A percentile compares a stretch with the other conserved stretches of the same genome.
Conservation (phyloP, 2,888 invertebrate species). For the Rhingia campestris region DNA sequence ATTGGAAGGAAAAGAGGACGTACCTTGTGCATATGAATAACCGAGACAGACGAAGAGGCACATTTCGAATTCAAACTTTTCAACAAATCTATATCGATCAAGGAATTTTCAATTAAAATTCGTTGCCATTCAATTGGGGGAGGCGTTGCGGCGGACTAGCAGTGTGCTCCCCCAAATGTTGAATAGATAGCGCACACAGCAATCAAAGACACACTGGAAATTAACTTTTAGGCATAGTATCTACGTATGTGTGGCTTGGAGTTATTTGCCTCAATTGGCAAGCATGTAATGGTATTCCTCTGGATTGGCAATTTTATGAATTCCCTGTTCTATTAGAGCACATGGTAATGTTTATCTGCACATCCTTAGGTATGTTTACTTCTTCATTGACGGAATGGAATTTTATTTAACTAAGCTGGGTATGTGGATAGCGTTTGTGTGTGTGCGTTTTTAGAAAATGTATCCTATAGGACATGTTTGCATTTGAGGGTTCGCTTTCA, state of each 20-base stretch:
- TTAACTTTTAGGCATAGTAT: slow-evolving; percentile 7
- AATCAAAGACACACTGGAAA: slow-evolving; percentile 31
- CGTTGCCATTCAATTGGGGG: not conserved
- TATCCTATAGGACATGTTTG: no score
- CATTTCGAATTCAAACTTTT: slow-evolving; percentile 39
- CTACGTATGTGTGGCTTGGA: not conserved
- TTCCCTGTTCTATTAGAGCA: slow-evolving; percentile 11
- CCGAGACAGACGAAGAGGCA: not conserved
- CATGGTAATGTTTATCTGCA: slow-evolving; percentile 33
- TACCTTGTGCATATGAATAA: slow-evolving; percentile 12
- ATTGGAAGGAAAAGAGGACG: not conserved
- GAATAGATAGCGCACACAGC: not conserved
- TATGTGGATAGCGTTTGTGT: not conserved
- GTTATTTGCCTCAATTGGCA: slow-evolving; percentile 35
- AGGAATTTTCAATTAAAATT: slow-evolving; percentile 55
- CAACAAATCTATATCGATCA: slow-evolving; percentile 17
- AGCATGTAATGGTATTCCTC: slow-evolving; percentile 14
- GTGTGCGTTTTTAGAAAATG: no score
- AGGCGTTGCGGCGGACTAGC: not conserved
- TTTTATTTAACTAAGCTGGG: slow-evolving; percentile 26
- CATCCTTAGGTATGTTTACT: slow-evolving; percentile 30
- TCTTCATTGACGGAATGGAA: slow-evolving; percentile 30
- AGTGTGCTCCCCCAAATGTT: not conserved
- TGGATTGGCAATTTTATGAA: slow-evolving; percentile 36
- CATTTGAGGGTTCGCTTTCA: not conserved